Evolutionary conservation across 2,797 vertebrate genomes (phyloP), one percentile per base, ranked within the genome.

Genomic region (Pelodytes ibericus): DNA sequence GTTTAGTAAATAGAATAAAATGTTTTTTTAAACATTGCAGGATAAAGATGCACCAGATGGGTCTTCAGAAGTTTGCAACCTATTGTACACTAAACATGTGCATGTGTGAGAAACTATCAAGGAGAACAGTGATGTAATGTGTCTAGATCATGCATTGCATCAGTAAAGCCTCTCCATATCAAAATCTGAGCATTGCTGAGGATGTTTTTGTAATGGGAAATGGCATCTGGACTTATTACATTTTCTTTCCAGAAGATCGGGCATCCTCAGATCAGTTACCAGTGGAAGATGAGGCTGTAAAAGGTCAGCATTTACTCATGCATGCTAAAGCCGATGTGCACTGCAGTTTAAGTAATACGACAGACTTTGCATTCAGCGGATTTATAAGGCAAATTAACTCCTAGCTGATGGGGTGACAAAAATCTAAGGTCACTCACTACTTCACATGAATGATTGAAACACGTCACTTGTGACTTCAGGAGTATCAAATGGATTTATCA

Each of bases 261-360:
- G 24, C 67, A 77, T 71, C 30, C 59, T 71, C 47, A 77, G 75
- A 77, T 71, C 75, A 77, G 75, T 71, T 77, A 59, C 68, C 57
- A 27, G 27, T 49, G 61, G 60, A 66, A 65, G 61, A 71, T 26
- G 68, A 71, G 51, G 75, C 75, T 65, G 51, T 58, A 39, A 72
- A 77, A 77, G 75, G 75, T 77, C 75, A 77, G 68, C 2, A 39
- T 68, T 77, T 66, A 66, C 75, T 77, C 68, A 72, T 72, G 75
- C 75, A 77, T 77, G 75, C 6, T 8, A 66, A 59, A 70, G 58
- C 26, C 51, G 39, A 72, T 77, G 75, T 71, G 68, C 53, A 49
- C 27, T 66, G 75, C 61, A 65, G 68, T 71, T 77, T 72, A 77
- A 72, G 68, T 61, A 77, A 66, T 71, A 62, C 39, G 16, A 29